Evolutionary conservation across 2,888 invertebrate species (phyloP), one percentile per base, ranked within the genome.

Genomic region (Morpho achilles): DNA sequence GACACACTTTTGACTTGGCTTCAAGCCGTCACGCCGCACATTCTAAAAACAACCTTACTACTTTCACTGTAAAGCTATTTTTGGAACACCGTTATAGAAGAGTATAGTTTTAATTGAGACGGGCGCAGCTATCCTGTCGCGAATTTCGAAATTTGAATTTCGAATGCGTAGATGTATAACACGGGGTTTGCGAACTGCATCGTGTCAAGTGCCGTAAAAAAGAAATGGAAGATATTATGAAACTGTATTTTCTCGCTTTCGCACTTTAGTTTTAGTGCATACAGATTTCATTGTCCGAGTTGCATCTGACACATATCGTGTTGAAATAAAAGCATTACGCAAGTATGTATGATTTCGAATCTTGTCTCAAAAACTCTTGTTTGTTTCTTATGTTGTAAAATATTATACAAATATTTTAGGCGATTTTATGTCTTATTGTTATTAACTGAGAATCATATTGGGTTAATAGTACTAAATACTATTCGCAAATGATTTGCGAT

Each of bases 1-100:
- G 89, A 89, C 89, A 89, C 80, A 89, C 84, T 87, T 89, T 87
- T 82, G 82, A 86, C 75, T 88, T 89, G 89, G 89, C 89, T 84
- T 77, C 79, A 79, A 82, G 87, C 87, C 89, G 83, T 75, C 69
- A 61, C 51, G 42, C 60, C 60, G 49, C 67, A 64, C 80, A 77
- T 67, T 63, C 72, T 57, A 79, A 77, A 77, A 65, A 62, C 66
- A 67, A 76, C 81, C 72, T 74, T 87, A 80, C 64, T 8, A 0
- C 32, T 16, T 46, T 49, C 7, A 2, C 8, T 0, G 51, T 66
- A 69, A 63, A 54, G 64, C 60, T 66, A 55, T 57, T 64, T 64
- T 68, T 70, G 67, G 42, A 44, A 63, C 59, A 52, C 47, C 50
- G 58, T 9, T 44, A 39, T 43, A 50, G 49, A 57, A 60, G 56